phyloP scores from a whole-genome alignment of 2,797 vertebrate genomes.

The Amphiprion clarkii region DNA sequence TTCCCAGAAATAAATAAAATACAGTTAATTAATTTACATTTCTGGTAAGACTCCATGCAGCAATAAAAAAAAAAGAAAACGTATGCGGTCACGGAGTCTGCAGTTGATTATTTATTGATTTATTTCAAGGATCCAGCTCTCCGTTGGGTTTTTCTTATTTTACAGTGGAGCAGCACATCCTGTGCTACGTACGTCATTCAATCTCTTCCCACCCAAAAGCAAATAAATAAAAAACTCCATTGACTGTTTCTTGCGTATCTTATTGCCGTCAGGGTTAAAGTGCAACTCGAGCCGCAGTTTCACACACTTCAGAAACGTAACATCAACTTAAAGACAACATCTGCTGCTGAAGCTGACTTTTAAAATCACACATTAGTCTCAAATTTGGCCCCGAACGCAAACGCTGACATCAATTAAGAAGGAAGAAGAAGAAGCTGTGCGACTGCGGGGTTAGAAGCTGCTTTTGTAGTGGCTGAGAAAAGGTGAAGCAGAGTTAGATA shows the following conservation, averaged over 20 bases:
- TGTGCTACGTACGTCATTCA: constrained; percentile 44
- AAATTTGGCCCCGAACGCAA: not conserved
- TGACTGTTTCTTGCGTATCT: constrained; percentile 20
- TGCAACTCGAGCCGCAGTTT: constrained; percentile 10
- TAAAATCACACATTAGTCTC: not conserved
- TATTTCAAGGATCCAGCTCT: constrained; percentile 32
- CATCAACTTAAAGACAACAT: not conserved
- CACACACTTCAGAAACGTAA: not conserved
- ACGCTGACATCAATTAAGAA: not conserved
- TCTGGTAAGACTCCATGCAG: not conserved
- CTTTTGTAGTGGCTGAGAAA: constrained; percentile 14
- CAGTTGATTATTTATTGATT: constrained; percentile 53
- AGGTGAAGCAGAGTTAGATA: constrained; percentile 56
- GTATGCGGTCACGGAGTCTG: constrained; percentile 19
- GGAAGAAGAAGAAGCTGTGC: not conserved
- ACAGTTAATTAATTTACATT: constrained; percentile 4
- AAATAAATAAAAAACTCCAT: constrained; percentile 37
- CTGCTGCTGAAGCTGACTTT: constrained; percentile 1
- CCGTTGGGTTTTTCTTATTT: constrained; percentile 17
- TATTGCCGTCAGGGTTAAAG: not conserved
- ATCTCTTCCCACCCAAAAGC: constrained; percentile 24
- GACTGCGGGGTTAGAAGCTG: constrained; percentile 4
- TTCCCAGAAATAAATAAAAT: not conserved
- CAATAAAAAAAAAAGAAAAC: constrained; percentile 17
- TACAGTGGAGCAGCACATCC: constrained; percentile 29